Conservation (phyloP, 2,888 invertebrate species). For the Rhopalosiphum nymphaeae region DNA sequence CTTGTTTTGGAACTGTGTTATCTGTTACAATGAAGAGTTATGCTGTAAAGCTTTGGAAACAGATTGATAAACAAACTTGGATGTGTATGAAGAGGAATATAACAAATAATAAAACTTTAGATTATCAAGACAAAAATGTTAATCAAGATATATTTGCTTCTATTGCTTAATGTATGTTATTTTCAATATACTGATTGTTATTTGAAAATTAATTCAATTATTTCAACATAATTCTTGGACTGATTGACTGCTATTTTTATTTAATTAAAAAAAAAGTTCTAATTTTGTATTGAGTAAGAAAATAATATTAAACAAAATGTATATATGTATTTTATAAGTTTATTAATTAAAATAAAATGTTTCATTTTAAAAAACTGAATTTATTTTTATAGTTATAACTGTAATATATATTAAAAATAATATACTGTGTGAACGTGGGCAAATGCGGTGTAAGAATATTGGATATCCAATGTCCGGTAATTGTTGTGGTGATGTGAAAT, state of each 20-base stretch:
- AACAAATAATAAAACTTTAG: background rate
- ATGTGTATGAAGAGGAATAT: conserved; percentile 73
- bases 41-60: conserved; percentile 94
- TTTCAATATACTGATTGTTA: background rate
- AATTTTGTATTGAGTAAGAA: background rate
- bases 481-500: too few relatives aligned
- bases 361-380: background rate
- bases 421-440: background rate
- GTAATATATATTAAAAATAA: background rate
- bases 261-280: background rate
- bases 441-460: too few relatives aligned
- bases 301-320: background rate
- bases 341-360: background rate
- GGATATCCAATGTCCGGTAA: too few relatives aligned
- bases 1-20: conserved; percentile 94
- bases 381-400: background rate
- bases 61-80: conserved; percentile 93
- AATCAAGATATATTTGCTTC: conserved; percentile 56
- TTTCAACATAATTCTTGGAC: background rate
- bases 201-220: background rate
- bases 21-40: conserved; percentile 99
- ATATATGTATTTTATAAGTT: background rate
- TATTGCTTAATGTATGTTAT: background rate
- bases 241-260: background rate
- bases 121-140: conserved; percentile 6